Conservation (phyloP, 1,140 invertebrate species). For the Metopolophium dirhodum region DNA sequence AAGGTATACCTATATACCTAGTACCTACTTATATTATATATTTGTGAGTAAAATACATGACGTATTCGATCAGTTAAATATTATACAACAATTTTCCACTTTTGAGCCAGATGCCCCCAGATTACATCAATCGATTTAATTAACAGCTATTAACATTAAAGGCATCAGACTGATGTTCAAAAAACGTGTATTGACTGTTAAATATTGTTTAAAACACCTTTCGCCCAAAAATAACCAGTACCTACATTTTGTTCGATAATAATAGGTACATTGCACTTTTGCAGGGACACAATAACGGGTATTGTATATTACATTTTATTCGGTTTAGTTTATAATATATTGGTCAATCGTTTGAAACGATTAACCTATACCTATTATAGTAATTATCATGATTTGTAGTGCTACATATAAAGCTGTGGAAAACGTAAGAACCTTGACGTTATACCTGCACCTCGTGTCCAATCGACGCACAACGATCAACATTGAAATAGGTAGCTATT, state of each 20-base stretch:
- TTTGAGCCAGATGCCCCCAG: background rate
- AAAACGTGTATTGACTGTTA: background rate
- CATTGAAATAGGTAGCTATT: background rate
- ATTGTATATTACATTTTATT: background rate
- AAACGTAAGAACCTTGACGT: too few species aligned
- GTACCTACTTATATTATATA: background rate
- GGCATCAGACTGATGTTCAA: background rate
- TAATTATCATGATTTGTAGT: too few species aligned
- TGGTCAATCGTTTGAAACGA: too few species aligned
- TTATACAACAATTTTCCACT: background rate
- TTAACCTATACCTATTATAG: too few species aligned
- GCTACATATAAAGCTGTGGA: too few species aligned
- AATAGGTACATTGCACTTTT: background rate
- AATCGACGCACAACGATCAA: background rate
- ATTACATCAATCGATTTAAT: background rate
- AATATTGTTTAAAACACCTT: background rate
- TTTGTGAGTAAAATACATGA: background rate
- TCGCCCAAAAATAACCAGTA: background rate
- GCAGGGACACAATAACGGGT: background rate
- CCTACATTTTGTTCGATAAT: background rate
- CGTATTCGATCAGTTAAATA: background rate
- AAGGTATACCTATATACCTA: too few species aligned
- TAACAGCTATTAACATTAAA: background rate
- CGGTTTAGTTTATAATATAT: too few species aligned
- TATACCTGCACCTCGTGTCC: too few species aligned